A percentile compares a stretch with the other conserved stretches of the same genome.
phyloP scores from a whole-genome alignment of 2,113 vertebrate species.

The Phalacrocorax pelagicus region DNA sequence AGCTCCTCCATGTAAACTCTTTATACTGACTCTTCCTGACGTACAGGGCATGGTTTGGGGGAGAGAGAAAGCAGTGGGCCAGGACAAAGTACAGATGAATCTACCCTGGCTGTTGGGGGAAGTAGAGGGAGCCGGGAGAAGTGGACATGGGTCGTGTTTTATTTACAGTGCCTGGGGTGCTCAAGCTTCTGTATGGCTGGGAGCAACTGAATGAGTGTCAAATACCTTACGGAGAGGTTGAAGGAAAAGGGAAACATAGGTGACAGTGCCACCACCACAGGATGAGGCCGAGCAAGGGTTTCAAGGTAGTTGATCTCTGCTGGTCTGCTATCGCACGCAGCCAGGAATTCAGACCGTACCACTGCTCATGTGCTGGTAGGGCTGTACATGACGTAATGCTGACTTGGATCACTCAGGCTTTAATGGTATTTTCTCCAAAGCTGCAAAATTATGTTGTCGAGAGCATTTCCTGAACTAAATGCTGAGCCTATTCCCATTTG shows the following conservation, averaged over 20 bases:
- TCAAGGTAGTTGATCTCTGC: background rate
- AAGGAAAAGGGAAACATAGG: background rate
- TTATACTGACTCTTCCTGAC: background rate
- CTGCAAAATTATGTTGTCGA: background rate
- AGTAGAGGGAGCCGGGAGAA: background rate
- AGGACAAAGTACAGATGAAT: background rate
- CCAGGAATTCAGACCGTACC: background rate
- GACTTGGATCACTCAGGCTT: background rate
- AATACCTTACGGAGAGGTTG: background rate
- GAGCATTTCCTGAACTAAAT: background rate
- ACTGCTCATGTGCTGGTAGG: background rate
- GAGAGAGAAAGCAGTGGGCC: background rate
- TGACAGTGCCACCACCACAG: background rate
- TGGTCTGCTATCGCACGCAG: background rate
- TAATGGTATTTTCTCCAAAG: background rate
- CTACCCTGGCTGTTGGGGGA: background rate
- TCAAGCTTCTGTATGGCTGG: background rate
- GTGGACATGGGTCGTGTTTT: background rate
- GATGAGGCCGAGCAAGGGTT: background rate
- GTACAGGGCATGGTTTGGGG: background rate
- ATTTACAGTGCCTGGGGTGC: background rate
- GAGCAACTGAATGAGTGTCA: background rate
- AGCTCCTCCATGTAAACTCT: background rate
- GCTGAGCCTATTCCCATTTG: background rate
- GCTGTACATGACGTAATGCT: background rate